phyloP scores from a whole-genome alignment of 2,797 vertebrate genomes.

The Chaetodon trifasciatus region DNA sequence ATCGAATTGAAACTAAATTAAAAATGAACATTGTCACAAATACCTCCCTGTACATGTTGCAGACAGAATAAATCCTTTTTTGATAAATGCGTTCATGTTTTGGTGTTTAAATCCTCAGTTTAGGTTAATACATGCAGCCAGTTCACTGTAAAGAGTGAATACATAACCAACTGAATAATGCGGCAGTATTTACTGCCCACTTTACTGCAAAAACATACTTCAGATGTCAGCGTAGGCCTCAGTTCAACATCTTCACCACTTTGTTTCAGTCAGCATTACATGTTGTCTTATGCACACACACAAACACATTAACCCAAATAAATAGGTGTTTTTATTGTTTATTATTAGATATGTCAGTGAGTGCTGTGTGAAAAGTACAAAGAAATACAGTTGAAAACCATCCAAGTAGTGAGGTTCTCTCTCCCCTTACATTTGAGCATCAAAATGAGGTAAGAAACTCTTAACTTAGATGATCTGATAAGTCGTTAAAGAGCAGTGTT shows the following conservation, averaged over 20 bases:
- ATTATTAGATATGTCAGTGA: background rate
- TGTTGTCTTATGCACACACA: background rate
- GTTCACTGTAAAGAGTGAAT: background rate
- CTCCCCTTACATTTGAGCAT: background rate
- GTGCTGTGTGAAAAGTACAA: background rate
- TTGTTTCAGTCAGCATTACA: background rate
- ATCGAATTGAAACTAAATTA: background rate
- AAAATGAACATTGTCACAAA: conserved; percentile 1
- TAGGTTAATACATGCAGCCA: background rate
- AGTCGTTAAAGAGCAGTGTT: conserved; percentile 2
- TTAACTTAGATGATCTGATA: background rate
- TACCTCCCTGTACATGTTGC: background rate
- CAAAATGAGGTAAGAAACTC: conserved; percentile 4
- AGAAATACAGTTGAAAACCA: background rate
- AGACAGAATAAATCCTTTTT: background rate
- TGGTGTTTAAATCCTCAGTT: background rate
- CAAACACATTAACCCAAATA: conserved; percentile 37
- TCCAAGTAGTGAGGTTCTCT: background rate
- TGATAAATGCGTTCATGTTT: conserved; percentile 1
- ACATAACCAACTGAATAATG: background rate
- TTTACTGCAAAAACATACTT: conserved; percentile 28
- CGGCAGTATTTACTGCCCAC: background rate
- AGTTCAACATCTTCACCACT: background rate
- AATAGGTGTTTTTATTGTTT: conserved; percentile 41
- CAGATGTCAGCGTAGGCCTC: background rate